Percentiles rank a stretch among this genome's conserved stretches.
Conservation (phyloP, 2,113 vertebrate genomes). For the Engraulis encrasicolus region DNA sequence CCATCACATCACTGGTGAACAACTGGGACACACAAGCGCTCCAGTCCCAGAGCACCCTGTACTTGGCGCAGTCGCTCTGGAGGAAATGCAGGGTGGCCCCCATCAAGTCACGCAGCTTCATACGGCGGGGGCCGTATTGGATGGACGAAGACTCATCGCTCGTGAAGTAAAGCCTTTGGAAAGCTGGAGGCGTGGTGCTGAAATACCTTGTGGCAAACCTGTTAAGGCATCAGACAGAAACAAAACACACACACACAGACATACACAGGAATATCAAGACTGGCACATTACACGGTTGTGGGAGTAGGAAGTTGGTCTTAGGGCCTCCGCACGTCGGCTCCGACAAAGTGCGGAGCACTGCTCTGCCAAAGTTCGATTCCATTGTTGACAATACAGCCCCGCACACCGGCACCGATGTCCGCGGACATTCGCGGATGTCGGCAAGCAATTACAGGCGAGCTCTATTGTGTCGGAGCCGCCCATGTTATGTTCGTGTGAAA, state of each 20-base stretch:
- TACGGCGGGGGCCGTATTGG: constrained; percentile 88
- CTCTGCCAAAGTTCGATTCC: too few relatives aligned
- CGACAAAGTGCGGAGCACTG: too few relatives aligned
- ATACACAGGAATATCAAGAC: neutral
- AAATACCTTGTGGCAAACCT: constrained; percentile 95
- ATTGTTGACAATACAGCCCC: too few relatives aligned
- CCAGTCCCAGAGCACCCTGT: constrained; percentile 93
- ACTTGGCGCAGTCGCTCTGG: constrained; percentile 83
- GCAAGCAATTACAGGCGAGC: too few relatives aligned
- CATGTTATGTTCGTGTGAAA: too few relatives aligned
- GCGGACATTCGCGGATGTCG: too few relatives aligned
- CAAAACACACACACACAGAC: too few relatives aligned
- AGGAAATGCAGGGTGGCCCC: constrained; percentile 91
- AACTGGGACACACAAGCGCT: constrained; percentile 94
- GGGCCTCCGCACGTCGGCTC: too few relatives aligned
- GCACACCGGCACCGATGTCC: too few relatives aligned
- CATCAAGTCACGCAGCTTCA: constrained; percentile 97
- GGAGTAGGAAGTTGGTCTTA: too few relatives aligned
- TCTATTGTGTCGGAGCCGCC: too few relatives aligned
- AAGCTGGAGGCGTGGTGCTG: constrained; percentile 85
- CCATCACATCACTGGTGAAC: constrained; percentile 91
- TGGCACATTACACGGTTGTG: neutral
- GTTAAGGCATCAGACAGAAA: neutral
- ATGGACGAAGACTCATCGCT: constrained; percentile 87
- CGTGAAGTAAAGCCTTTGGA: constrained; percentile 94